Base-by-base conservation (phyloP, 2,113 vertebrate species). In the Xiphophorus couchianus region DNA sequence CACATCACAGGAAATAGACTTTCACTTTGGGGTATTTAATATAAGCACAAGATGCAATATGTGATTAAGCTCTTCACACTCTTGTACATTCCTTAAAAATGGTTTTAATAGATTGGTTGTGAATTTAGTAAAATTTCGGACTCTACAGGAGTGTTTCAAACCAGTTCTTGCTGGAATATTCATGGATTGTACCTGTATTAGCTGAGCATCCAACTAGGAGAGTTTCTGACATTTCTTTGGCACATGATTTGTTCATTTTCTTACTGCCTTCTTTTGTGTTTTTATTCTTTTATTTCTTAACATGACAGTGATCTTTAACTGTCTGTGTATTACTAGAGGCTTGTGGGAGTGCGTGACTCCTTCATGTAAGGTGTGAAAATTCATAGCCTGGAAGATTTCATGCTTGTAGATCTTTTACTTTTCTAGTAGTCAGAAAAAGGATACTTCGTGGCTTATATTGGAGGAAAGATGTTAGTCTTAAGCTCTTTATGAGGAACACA, bases 271-370 rank as follows among this genome's bases (percentile, higher is more conserved):
- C 3, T 35, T 8, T 19, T 66, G 14, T 22, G 2, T 35, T 33
- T 33, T 33, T 77, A 62, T 69, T 61, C 54, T 64, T 1, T 12
- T 58, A 39, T 66, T 70, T 78, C 77, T 2, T 15, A 76, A 67
- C 62, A 54, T 58, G 39, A 39, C 31, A 81, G 4, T 83, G 82
- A 86, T 8, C 22, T 82, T 75, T 71, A 87, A 66, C 68, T 62
- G 60, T 84, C 73, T 73, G 65, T 80, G 44, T 54, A 80, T 76
- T 76, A 84, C 72, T 80, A 77, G 65, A 81, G 64, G 73, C 62
- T 69, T 82, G 88, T 89, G 64, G 90, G 86, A 83, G 81, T 81
- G 85, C 82, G 78, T 81, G 83, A 87, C 84, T 67, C 58, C 72
- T 76, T 87, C 48, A 35, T 75, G 37, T 31, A 22, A 78, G 72